Evolutionary conservation across 2,888 invertebrate species (phyloP).

Genomic region (Neocrepidodera transversa): DNA sequence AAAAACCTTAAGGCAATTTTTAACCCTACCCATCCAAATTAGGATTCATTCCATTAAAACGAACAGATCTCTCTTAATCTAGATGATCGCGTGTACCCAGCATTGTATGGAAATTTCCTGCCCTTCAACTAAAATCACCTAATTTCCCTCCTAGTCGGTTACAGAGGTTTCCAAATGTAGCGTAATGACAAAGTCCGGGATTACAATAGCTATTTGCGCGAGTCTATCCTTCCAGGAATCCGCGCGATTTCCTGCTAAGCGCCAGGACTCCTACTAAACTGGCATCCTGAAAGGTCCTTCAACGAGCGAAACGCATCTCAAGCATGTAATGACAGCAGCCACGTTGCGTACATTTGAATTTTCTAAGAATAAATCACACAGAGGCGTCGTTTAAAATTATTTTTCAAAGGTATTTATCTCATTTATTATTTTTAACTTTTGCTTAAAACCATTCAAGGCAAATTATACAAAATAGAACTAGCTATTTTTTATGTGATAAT

Average conservation of each 20-base stretch:
- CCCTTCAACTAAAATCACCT: conserved; percentile 16
- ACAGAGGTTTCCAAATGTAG: conserved; percentile 24
- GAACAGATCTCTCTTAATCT: background rate
- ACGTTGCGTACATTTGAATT: background rate
- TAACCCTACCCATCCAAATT: background rate
- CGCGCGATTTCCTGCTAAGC: conserved; percentile 39
- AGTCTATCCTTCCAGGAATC: conserved; percentile 37
- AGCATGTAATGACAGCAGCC: conserved; percentile 1
- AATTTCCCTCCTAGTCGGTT: conserved; percentile 23
- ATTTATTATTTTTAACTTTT: too few species aligned
- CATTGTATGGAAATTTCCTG: conserved; percentile 9
- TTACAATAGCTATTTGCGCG: conserved; percentile 37
- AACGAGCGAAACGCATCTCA: background rate
- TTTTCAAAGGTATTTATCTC: too few species aligned
- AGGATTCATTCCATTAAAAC: background rate
- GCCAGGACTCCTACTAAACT: conserved; percentile 18
- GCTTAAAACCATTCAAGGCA: too few species aligned
- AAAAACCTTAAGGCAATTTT: background rate
- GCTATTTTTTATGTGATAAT: too few species aligned
- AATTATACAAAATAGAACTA: too few species aligned
- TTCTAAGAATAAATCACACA: background rate
- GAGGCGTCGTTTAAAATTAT: background rate
- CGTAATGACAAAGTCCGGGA: conserved; percentile 33
- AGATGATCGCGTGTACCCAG: background rate
- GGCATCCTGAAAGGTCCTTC: background rate